Base-by-base conservation (phyloP, 2,888 invertebrate species). In the Ferrisia virgata region DNA sequence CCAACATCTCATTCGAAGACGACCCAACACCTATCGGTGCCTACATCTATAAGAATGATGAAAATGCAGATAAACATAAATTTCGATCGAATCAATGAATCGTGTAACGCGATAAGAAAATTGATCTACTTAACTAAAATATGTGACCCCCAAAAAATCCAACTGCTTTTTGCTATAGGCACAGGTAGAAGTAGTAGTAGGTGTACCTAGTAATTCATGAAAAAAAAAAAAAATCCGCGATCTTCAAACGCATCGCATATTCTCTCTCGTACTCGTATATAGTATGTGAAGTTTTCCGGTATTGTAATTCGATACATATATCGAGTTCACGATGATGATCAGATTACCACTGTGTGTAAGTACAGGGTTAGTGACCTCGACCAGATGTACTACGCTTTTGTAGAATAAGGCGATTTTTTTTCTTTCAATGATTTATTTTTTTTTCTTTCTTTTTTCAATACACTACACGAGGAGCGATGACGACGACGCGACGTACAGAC, bases 251-350 rank as follows among this genome's bases (percentile, higher is more conserved):
- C n/a, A n/a, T n/a, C n/a, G n/a, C n/a, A n/a, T n/a, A n/a, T n/a
- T n/a, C n/a, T 33, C 31, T 64, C 64, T 72, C 72, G 33, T 72
- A 47, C 40, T 47, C 47, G n/a, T n/a, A 47, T 40, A 40, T 40
- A 40, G 15, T 36, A 36, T 8, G 36, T 36, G 8, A n/a, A 47
- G 47, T 47, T 47, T 47, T 47, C 47, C 47, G 47, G 31, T 33
- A 31, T 72, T 31, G 72, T 31, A 72, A 72, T 72, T n/a, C 72
- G 72, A 72, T 72, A 72, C 72, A 72, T 72, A 72, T 72, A 64
- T 76, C 72, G 72, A 76, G 31, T 76, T 76, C 36, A 76, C 72
- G 36, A 64, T 36, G 36, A 64, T 36, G 72, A 76, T 76, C 72
- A 31, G 72, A 76, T 76, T 76, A 76, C 72, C 33, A 36, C 72